These are phyloP conservation scores for Cartodere bifasciata DNA, from an alignment of 2,888 invertebrate species.

Conservation along the genomic window DNA sequence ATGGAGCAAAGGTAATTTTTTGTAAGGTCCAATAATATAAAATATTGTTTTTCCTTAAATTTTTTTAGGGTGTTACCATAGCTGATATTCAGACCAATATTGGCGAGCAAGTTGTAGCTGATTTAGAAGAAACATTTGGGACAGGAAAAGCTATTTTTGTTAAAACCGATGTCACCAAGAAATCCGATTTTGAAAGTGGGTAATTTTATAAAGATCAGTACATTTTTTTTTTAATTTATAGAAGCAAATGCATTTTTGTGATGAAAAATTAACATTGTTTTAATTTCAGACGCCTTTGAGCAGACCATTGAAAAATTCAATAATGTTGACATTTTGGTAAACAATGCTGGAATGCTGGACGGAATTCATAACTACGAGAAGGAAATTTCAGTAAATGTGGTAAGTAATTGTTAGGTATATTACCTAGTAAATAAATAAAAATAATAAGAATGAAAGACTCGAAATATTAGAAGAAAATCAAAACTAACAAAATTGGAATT, in stretches of 20 bases:
- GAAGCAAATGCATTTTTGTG: too few species aligned
- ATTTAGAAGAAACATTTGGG: conserved; percentile 9
- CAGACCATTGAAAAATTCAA: conserved; percentile 4
- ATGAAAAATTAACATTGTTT: too few species aligned
- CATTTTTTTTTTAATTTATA: too few species aligned
- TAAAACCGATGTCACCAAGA: conserved; percentile 11
- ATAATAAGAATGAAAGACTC: too few species aligned
- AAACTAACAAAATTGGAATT: too few species aligned
- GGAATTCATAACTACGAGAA: conserved; percentile 7
- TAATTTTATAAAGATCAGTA: conserved; percentile 2
- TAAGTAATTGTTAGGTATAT: too few species aligned
- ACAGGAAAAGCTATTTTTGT: conserved; percentile 8
- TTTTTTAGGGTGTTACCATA: conserved; percentile 11
- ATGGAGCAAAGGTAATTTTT: conserved; percentile 32
- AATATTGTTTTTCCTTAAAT: too few species aligned
- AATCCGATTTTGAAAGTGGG: conserved; percentile 11
- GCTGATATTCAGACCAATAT: conserved; percentile 10
- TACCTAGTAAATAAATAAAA: too few species aligned
- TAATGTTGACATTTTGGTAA: conserved; percentile 11
- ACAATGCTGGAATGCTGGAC: conserved; percentile 10
- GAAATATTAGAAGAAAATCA: too few species aligned
- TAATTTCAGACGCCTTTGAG: conserved; percentile 10
- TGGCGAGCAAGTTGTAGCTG: conserved; percentile 7
- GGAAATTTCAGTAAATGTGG: conserved; percentile 8
- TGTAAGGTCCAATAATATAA: too few species aligned